These are phyloP conservation scores for Adelosebastes latens DNA, from an alignment of 2,797 vertebrate species.

Conservation along the genomic window DNA sequence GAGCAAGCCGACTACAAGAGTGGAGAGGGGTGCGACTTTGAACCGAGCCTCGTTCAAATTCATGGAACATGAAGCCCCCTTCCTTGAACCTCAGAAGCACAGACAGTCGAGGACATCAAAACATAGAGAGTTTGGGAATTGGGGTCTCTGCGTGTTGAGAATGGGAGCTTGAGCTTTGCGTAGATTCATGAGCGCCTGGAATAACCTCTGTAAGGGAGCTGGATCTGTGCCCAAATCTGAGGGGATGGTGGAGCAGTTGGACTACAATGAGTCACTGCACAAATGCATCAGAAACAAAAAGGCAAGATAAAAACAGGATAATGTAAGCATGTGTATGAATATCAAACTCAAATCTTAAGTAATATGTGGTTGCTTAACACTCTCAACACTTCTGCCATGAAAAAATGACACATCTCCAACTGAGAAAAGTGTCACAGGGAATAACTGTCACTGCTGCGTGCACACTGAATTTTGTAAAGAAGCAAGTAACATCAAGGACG, in stretches of 20 bases:
- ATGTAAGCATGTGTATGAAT: neutral
- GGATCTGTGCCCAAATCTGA: slow-evolving; percentile 30
- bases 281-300: slow-evolving; percentile 17
- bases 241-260: slow-evolving; percentile 14
- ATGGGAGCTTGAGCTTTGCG: slow-evolving; percentile 20
- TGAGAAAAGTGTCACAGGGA: neutral
- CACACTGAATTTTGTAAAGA: neutral
- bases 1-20: neutral
- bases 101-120: slow-evolving; percentile 46
- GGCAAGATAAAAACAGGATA: neutral
- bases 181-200: slow-evolving; percentile 33
- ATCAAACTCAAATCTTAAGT: neutral
- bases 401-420: neutral
- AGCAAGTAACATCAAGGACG: neutral
- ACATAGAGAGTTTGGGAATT: slow-evolving; percentile 21
- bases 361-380: neutral
- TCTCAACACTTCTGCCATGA: neutral
- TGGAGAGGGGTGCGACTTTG: slow-evolving; percentile 20
- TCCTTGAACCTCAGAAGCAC: slow-evolving; percentile 26
- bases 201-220: slow-evolving; percentile 38
- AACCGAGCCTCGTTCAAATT: slow-evolving; percentile 51
- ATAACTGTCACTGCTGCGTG: neutral
- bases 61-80: slow-evolving; percentile 31
- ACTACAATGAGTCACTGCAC: slow-evolving; percentile 21
- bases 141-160: slow-evolving; percentile 21